Conservation (phyloP, 1,140 invertebrate genomes). For the Yoshiicerus persimilis region DNA sequence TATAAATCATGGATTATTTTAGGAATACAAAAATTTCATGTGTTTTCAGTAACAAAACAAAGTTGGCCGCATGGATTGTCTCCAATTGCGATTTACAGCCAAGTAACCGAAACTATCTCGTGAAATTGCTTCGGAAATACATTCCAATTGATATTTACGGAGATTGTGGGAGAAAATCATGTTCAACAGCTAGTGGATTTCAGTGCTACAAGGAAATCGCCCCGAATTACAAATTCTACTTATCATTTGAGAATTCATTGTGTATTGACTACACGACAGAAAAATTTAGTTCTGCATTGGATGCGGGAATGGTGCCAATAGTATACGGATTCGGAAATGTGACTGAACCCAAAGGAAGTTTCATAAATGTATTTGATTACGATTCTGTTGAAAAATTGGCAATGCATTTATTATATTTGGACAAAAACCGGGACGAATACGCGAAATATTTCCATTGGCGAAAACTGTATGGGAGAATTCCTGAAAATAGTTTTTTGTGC, state of each 20-base stretch:
- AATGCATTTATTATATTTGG: conserved; percentile 53
- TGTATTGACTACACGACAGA: conserved; percentile 59
- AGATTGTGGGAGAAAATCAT: conserved; percentile 50
- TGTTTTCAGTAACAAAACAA: conserved; percentile 51
- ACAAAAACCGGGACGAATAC: conserved; percentile 54
- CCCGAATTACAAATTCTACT: conserved; percentile 53
- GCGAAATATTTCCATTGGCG: conserved; percentile 57
- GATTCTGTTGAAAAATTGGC: neutral
- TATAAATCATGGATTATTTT: too few relatives aligned
- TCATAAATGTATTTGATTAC: conserved; percentile 53
- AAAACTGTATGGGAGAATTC: neutral
- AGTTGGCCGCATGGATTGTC: conserved; percentile 56
- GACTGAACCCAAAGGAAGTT: conserved; percentile 52
- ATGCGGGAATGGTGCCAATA: conserved; percentile 52
- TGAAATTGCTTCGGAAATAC: conserved; percentile 48
- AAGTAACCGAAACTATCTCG: conserved; percentile 49
- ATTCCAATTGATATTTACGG: conserved; percentile 53
- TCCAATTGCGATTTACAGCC: conserved; percentile 51
- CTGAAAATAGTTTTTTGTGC: neutral
- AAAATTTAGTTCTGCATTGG: conserved; percentile 53
- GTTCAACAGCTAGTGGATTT: conserved; percentile 20
- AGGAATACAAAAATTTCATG: too few relatives aligned
- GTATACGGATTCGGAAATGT: conserved; percentile 52
- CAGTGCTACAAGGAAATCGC: conserved; percentile 47
- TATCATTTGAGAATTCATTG: conserved; percentile 58